A percentile compares a stretch with the other conserved stretches of the same genome.
Evolutionary conservation across 2,113 vertebrate genomes (phyloP).

Genomic region (zebrafish (Danio rerio)): DNA sequence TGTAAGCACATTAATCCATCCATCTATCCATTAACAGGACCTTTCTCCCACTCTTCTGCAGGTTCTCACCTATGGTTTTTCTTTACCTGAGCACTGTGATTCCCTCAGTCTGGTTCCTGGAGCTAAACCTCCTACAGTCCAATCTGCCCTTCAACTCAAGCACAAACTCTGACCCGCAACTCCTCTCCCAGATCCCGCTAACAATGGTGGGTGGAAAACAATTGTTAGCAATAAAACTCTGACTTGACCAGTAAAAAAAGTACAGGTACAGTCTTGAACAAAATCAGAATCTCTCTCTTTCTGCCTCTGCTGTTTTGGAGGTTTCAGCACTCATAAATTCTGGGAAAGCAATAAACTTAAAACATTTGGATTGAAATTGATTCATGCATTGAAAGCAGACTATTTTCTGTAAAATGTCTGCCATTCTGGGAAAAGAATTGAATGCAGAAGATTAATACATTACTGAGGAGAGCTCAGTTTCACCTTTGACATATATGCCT

Average conservation of each 20-base stretch:
- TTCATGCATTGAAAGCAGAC: not conserved
- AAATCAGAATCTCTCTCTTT: not conserved
- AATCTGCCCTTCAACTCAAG: conserved; percentile 69
- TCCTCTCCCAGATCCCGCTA: conserved; percentile 68
- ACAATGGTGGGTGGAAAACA: conserved; percentile 64
- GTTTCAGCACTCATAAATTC: not conserved
- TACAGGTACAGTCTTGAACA: not conserved
- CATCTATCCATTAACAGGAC: not conserved
- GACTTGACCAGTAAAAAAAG: not conserved
- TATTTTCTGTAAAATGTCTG: not conserved
- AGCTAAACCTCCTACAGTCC: conserved; percentile 74
- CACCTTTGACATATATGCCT: not conserved
- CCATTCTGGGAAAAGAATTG: not conserved
- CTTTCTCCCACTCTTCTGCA: conserved; percentile 44
- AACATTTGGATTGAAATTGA: not conserved
- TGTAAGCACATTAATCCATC: not conserved
- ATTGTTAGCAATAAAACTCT: conserved; percentile 13
- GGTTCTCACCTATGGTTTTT: conserved; percentile 79
- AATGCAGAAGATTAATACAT: not conserved
- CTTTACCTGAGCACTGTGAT: conserved; percentile 78
- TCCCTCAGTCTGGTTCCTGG: conserved; percentile 79
- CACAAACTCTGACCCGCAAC: conserved; percentile 59
- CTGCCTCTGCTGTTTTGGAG: not conserved
- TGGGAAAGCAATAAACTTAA: conserved; percentile 8
- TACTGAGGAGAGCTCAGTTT: not conserved